Percentiles rank a stretch among this genome's conserved stretches.
These are phyloP conservation scores for Scaptomyza polygonia DNA, from an alignment of 2,888 invertebrate genomes.

Conservation along the genomic window DNA sequence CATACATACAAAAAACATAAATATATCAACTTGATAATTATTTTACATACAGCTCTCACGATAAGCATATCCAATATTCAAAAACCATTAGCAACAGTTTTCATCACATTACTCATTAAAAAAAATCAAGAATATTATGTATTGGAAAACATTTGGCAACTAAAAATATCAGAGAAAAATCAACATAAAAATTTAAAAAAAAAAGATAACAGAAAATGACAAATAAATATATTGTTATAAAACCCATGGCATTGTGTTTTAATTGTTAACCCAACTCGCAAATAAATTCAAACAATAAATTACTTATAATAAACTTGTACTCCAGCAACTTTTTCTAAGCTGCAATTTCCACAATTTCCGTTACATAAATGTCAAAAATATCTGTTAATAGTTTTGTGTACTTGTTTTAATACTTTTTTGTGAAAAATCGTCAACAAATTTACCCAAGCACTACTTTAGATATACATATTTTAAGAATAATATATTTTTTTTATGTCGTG, in stretches of 20 bases:
- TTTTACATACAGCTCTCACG: slow-evolving; percentile 31
- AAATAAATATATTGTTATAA: slow-evolving; percentile 77
- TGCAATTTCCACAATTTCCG: no score
- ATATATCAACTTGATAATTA: slow-evolving; percentile 19
- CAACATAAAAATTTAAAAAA: slow-evolving; percentile 35
- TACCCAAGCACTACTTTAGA: no score
- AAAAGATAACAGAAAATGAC: slow-evolving; percentile 40
- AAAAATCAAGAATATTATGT: slow-evolving; percentile 36
- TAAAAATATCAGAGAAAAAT: slow-evolving; percentile 40
- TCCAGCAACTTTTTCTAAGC: no score
- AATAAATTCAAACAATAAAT: no score
- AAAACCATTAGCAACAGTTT: slow-evolving; percentile 46
- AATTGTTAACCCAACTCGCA: no score
- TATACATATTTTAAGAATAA: no score
- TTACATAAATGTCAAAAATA: no score
- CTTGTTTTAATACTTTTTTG: no score
- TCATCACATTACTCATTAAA: slow-evolving; percentile 40
- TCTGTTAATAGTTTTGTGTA: no score
- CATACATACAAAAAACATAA: not conserved
- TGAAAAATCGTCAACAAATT: no score
- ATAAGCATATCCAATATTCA: slow-evolving; percentile 23
- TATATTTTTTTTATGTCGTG: no score
- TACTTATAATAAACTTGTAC: no score
- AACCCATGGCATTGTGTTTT: slow-evolving; percentile 37
- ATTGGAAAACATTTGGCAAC: slow-evolving; percentile 63